Conservation (phyloP, 2,797 vertebrate genomes). For the Microcaecilia unicolor region DNA sequence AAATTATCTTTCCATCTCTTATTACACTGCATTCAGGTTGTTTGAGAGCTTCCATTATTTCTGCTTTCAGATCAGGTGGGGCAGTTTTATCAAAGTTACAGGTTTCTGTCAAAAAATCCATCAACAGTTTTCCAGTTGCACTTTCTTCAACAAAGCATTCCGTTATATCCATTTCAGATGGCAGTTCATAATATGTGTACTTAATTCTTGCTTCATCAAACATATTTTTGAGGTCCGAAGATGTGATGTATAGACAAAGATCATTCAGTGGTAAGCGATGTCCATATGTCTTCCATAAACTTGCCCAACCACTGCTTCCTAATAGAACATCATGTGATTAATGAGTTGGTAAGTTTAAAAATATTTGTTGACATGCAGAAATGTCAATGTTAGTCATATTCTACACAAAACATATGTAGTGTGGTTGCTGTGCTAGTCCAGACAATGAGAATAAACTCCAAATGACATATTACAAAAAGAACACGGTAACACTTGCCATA, state of each 20-base stretch:
- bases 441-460: too few relatives aligned
- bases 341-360: too few relatives aligned
- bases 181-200: slow-evolving; percentile 59
- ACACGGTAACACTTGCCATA: too few relatives aligned
- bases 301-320: slow-evolving; percentile 74
- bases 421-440: too few relatives aligned
- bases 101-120: slow-evolving; percentile 85
- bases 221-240: slow-evolving; percentile 50
- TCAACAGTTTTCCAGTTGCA: slow-evolving; percentile 72
- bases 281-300: slow-evolving; percentile 65
- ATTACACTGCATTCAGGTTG: slow-evolving; percentile 65
- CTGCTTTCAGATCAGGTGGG: slow-evolving; percentile 61
- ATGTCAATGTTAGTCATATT: too few relatives aligned
- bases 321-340: background rate
- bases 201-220: slow-evolving; percentile 59
- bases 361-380: too few relatives aligned
- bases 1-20: slow-evolving; percentile 66
- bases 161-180: slow-evolving; percentile 78
- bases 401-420: too few relatives aligned
- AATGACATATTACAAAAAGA: too few relatives aligned
- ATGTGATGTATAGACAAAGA: slow-evolving; percentile 62
- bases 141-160: slow-evolving; percentile 79
- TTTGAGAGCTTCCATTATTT: slow-evolving; percentile 63
- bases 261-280: slow-evolving; percentile 51
- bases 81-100: slow-evolving; percentile 67